phyloP scores from a whole-genome alignment of 2,113 vertebrate species.

The Anas platyrhynchos region DNA sequence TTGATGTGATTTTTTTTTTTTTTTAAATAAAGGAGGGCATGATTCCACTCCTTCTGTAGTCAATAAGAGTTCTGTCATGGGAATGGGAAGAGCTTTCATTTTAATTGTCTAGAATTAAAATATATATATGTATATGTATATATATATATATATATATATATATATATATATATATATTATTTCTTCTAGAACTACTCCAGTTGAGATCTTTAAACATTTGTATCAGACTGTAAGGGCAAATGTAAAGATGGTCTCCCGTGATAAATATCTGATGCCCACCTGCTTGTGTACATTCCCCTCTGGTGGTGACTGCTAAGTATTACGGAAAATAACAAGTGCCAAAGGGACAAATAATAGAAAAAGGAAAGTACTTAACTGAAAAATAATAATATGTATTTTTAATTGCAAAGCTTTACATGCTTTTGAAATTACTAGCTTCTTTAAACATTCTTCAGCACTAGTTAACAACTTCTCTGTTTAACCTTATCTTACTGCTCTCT shows the following conservation, averaged over 20 bases:
- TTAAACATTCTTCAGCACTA: not conserved
- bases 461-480: not conserved
- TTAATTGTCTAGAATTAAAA: not conserved
- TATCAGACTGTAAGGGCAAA: not conserved
- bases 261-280: not conserved
- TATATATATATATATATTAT: not conserved
- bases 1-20: not conserved
- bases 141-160: too few species aligned
- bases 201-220: not conserved
- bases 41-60: not conserved
- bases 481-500: not conserved
- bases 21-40: not conserved
- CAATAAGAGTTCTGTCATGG: not conserved
- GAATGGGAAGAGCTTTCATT: not conserved
- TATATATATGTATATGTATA: too few species aligned
- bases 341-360: not conserved
- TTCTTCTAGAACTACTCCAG: not conserved
- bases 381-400: not conserved
- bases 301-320: not conserved
- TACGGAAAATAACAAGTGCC: not conserved
- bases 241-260: not conserved
- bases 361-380: not conserved
- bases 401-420: not conserved
- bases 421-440: not conserved
- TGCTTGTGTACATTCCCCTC: slow-evolving; percentile 27